Evolutionary conservation across 2,113 vertebrate genomes (phyloP).

Genomic region (Anser cygnoides): DNA sequence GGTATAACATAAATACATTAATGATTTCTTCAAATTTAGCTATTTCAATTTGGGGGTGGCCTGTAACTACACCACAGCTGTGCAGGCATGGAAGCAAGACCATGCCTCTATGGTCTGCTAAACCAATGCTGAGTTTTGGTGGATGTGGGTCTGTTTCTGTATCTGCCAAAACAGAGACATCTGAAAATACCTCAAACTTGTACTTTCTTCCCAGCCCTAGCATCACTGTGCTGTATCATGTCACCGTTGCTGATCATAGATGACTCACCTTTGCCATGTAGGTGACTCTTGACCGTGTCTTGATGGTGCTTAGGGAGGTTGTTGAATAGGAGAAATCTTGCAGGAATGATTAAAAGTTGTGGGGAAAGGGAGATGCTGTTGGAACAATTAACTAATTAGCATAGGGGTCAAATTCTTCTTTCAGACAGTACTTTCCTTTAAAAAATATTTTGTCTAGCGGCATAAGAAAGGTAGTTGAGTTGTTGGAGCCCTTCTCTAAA

Average conservation of each 20-base stretch:
- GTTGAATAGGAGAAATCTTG: background rate
- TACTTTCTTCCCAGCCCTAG: background rate
- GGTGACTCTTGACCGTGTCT: rapidly evolving
- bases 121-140: background rate
- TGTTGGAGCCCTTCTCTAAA: background rate
- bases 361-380: background rate
- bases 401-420: background rate
- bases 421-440: background rate
- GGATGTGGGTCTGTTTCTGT: background rate
- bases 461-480: background rate
- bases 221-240: rapidly evolving
- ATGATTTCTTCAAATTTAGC: background rate
- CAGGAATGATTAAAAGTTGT: background rate
- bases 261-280: background rate
- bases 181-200: background rate
- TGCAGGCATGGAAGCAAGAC: background rate
- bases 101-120: background rate
- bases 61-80: background rate
- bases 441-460: background rate
- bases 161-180: background rate
- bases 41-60: background rate
- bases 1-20: background rate
- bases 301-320: background rate
- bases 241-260: background rate
- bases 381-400: background rate